Evolutionary conservation across 2,888 invertebrate species (phyloP), one percentile per base, ranked within the genome.

Genomic region (Hyalella azteca): DNA sequence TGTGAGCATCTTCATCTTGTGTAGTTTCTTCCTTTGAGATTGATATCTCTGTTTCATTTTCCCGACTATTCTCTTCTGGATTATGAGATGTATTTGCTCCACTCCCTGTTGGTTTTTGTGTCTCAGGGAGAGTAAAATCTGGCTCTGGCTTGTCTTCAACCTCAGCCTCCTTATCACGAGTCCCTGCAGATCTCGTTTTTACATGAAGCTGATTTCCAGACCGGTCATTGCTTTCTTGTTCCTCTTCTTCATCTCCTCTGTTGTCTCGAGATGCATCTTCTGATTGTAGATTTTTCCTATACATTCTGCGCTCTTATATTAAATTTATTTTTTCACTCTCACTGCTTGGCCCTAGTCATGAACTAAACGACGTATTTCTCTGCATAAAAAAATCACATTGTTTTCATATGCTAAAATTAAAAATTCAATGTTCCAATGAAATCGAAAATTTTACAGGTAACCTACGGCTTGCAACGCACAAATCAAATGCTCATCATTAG

Each of bases 241-340:
- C 50, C n/a, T 59, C 59, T n/a, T 54, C 59, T 3, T 48, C 77
- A 26, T 48, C 50, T 77, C 49, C 50, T 50, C 77, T 45, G 45
- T 48, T 22, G 1, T 75, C 48, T 22, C 75, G 29, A 13, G 29
- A 41, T 29, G 41, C 48, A 22, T 41, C 29, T 45, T 48, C 48
- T 29, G 75, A 45, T 29, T 75, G 41, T 29, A 41, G 40, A n/a
- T 75, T 75, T 48, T 75, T 11, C 75, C 75, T 75, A 13, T 75
- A 45, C 75, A 41, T 75, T 29, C 11, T 39, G 13, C 3, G 9
- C 7, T 59, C n/a, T 26, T 22, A n/a, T 22, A n/a, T 26, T 15
- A 26, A 22, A 11, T 59, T n/a, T n/a, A n/a, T n/a, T n/a, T n/a
- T n/a, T n/a, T n/a, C n/a, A n/a, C n/a, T n/a, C n/a, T n/a, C n/a